Evolutionary conservation across 2,797 vertebrate species (phyloP).

Genomic region (Anabacerthia variegaticeps): DNA sequence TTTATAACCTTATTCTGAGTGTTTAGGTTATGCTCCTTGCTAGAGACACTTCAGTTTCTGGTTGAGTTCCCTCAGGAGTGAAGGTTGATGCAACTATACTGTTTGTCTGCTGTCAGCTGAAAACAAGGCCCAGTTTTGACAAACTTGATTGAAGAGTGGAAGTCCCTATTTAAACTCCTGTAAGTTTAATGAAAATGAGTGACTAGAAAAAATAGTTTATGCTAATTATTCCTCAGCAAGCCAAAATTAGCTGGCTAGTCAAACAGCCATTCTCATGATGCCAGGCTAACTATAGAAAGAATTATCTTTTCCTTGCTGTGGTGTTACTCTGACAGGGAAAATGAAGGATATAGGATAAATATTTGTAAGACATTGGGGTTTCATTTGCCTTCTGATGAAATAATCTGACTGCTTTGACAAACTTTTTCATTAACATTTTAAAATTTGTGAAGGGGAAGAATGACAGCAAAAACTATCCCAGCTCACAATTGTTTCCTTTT

Average conservation of each 20-base stretch:
- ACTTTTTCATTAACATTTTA: neutral
- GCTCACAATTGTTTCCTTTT: rapidly evolving
- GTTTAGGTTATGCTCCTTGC: neutral
- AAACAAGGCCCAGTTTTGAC: neutral
- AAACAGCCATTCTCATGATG: neutral
- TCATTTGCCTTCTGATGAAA: neutral
- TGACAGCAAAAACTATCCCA: neutral
- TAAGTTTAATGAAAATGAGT: conserved; percentile 7
- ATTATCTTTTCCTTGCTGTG: neutral
- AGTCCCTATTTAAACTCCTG: neutral
- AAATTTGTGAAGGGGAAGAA: neutral
- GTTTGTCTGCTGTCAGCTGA: neutral
- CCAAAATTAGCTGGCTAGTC: neutral
- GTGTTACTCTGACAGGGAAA: neutral
- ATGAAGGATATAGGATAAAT: neutral
- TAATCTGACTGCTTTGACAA: neutral
- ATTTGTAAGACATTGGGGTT: neutral
- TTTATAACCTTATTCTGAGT: neutral
- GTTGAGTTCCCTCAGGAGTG: neutral
- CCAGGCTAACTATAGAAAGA: neutral
- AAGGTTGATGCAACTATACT: neutral
- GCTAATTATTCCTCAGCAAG: neutral
- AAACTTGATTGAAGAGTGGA: neutral
- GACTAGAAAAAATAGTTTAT: conserved; percentile 16
- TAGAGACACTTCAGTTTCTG: neutral